Percentiles rank a stretch among this genome's conserved stretches.
These are phyloP conservation scores for Bungarus multicinctus DNA, from an alignment of 2,113 vertebrate genomes.

Conservation along the genomic window DNA sequence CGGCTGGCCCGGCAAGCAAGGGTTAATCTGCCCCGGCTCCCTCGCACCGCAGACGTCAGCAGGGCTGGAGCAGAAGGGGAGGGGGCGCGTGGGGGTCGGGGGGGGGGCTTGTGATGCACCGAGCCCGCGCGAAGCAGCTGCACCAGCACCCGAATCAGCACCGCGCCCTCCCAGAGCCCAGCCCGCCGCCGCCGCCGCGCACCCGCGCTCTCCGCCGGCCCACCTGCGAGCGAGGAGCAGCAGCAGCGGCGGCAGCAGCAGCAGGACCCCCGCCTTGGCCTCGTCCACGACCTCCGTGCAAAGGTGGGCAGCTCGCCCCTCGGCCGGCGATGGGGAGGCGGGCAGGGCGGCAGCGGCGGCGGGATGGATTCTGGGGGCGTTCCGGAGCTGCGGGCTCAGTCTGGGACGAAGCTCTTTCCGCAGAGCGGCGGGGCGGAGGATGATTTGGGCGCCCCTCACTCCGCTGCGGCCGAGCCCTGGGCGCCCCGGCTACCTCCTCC, in stretches of 20 bases:
- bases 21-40: constrained; percentile 62
- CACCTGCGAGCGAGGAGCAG: neutral
- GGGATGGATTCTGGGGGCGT: neutral
- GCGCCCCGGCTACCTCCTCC: no score
- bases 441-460: neutral
- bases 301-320: neutral
- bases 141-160: neutral
- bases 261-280: neutral
- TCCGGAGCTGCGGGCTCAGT: neutral
- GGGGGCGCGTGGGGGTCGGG: constrained; percentile 47
- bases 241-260: neutral
- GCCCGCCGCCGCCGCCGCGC: neutral
- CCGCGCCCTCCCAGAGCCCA: neutral
- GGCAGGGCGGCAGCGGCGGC: neutral
- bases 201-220: neutral
- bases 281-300: neutral
- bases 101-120: constrained; percentile 64
- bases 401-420: neutral
- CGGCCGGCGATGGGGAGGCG: neutral
- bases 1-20: constrained; percentile 31
- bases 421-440: neutral
- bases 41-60: constrained; percentile 64
- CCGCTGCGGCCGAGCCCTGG: neutral
- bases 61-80: constrained; percentile 58
- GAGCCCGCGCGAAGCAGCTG: constrained; percentile 41